These are phyloP conservation scores for Eulemur rufifrons DNA, from an alignment of 2,113 vertebrate species.

Conservation along the genomic window DNA sequence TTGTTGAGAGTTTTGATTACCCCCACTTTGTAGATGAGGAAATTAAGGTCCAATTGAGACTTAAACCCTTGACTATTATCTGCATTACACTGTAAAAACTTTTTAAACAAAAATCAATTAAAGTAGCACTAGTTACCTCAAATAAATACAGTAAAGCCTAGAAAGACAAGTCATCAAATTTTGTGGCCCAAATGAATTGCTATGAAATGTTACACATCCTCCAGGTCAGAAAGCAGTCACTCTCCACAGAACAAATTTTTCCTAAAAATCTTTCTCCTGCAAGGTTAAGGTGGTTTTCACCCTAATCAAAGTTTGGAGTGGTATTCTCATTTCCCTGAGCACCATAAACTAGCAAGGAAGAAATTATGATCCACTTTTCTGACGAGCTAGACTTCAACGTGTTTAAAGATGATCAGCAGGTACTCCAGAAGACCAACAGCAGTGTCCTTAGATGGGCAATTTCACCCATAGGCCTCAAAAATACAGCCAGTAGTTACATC, in stretches of 20 bases:
- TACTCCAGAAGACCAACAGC: neutral
- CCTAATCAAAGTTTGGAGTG: neutral
- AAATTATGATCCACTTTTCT: neutral
- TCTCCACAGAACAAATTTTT: neutral
- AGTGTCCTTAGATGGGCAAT: neutral
- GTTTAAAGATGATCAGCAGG: neutral
- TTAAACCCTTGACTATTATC: neutral
- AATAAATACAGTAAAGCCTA: neutral
- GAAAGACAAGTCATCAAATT: neutral
- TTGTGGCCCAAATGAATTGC: neutral
- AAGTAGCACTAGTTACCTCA: conserved; percentile 2
- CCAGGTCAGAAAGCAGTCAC: neutral
- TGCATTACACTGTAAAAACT: neutral
- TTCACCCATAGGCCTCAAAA: neutral
- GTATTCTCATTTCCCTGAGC: neutral
- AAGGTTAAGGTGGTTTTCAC: neutral
- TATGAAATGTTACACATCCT: neutral
- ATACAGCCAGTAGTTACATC: neutral
- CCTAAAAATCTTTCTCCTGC: neutral
- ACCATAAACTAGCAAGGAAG: neutral
- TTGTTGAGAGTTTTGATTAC: neutral
- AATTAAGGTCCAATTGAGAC: neutral
- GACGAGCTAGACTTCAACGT: neutral
- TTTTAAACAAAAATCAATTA: conserved; percentile 24
- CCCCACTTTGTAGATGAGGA: neutral